Conservation (phyloP, 2,888 invertebrate genomes). For the Spilarctia lutea region DNA sequence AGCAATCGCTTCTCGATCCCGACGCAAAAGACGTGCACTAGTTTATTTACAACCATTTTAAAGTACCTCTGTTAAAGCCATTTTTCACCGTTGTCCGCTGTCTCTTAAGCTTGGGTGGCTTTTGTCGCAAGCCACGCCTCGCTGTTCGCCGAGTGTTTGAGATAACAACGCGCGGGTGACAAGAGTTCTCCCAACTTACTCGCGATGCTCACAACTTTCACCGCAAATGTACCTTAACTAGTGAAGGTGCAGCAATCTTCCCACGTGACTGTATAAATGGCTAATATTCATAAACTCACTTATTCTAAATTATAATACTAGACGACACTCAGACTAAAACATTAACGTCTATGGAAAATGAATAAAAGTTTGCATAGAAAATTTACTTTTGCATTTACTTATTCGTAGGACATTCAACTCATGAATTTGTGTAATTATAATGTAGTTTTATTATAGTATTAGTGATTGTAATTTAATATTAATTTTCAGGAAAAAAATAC, state of each 20-base stretch:
- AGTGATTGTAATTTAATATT: too few species aligned
- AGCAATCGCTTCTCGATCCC: neutral
- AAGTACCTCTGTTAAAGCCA: constrained; percentile 15
- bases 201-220: constrained; percentile 63
- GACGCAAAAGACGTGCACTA: neutral
- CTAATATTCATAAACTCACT: constrained; percentile 2
- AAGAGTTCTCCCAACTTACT: constrained; percentile 68
- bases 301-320: neutral
- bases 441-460: too few species aligned
- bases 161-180: constrained; percentile 75
- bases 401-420: neutral
- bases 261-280: constrained; percentile 25
- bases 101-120: constrained; percentile 33
- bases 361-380: neutral
- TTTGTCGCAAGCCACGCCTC: constrained; percentile 52
- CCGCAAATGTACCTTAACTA: constrained; percentile 60
- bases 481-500: too few species aligned
- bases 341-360: neutral
- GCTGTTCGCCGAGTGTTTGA: constrained; percentile 68
- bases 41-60: constrained; percentile 4
- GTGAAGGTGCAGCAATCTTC: constrained; percentile 42
- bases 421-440: neutral
- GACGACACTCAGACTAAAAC: neutral
- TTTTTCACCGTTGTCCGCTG: constrained; percentile 37
- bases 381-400: neutral